Conservation (phyloP, 2,797 vertebrate species). For the Psittacula derbiana region DNA sequence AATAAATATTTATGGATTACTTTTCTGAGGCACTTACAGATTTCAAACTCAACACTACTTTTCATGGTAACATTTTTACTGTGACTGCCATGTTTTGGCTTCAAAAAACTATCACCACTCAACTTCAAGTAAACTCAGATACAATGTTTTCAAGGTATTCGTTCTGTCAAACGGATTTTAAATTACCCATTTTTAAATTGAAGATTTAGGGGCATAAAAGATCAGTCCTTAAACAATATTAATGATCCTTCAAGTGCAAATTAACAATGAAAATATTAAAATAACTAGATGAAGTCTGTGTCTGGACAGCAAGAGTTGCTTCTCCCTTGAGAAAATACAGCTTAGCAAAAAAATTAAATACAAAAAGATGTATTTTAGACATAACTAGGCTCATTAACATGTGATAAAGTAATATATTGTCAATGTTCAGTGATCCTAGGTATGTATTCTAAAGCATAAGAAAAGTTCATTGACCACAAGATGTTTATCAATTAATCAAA, state of each 20-base stretch:
- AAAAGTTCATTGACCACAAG: background rate
- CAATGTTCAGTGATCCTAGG: background rate
- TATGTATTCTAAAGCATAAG: background rate
- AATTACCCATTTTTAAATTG: background rate
- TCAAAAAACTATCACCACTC: background rate
- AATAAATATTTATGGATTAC: background rate
- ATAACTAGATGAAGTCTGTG: background rate
- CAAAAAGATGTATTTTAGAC: background rate
- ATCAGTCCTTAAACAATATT: slow-evolving; percentile 9
- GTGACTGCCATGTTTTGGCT: background rate
- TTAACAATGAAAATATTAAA: slow-evolving; percentile 40
- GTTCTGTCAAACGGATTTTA: background rate
- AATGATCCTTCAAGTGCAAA: background rate
- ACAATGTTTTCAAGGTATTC: background rate
- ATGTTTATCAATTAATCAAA: background rate
- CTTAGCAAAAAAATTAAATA: background rate
- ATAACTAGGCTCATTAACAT: background rate
- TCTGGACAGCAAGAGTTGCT: background rate
- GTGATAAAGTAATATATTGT: background rate
- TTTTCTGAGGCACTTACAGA: background rate
- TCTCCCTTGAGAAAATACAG: background rate
- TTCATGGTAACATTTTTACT: background rate
- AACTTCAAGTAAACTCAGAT: background rate
- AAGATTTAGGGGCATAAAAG: background rate
- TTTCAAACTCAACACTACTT: background rate